Percentiles rank a stretch among this genome's conserved stretches.
These are phyloP conservation scores for Bambusicola thoracicus DNA, from an alignment of 2,113 vertebrate species.

Conservation along the genomic window DNA sequence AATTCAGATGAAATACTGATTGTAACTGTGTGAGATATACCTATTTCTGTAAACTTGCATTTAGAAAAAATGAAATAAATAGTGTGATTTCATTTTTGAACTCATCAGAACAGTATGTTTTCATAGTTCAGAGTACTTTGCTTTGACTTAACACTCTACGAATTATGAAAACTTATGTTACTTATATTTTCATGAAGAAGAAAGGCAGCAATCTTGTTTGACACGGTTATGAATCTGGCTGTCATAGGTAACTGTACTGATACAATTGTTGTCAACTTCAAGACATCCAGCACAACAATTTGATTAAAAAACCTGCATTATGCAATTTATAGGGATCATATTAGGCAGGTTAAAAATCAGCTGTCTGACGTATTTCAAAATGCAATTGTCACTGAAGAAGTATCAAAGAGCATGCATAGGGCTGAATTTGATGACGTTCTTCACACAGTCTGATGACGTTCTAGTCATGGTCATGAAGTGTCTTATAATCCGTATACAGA, in stretches of 20 bases:
- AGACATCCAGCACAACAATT: not conserved
- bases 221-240: not conserved
- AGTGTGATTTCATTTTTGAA: not conserved
- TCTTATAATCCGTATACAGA: not conserved
- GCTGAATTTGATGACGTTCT: not conserved
- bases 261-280: not conserved
- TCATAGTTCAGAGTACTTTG: not conserved
- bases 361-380: not conserved
- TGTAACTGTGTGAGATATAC: not conserved
- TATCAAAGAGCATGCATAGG: not conserved
- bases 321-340: not conserved
- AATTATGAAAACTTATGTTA: not conserved
- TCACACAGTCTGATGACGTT: too few species aligned
- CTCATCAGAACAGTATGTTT: not conserved
- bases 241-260: not conserved
- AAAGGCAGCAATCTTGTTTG: not conserved
- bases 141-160: not conserved
- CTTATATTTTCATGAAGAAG: not conserved
- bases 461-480: rapidly evolving
- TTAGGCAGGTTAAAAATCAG: not conserved
- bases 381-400: not conserved
- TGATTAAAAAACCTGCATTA: not conserved
- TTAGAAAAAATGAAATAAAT: not conserved
- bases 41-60: not conserved
- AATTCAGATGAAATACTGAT: not conserved